Conservation (phyloP, 2,113 vertebrate species). For the Xenopus borealis region DNA sequence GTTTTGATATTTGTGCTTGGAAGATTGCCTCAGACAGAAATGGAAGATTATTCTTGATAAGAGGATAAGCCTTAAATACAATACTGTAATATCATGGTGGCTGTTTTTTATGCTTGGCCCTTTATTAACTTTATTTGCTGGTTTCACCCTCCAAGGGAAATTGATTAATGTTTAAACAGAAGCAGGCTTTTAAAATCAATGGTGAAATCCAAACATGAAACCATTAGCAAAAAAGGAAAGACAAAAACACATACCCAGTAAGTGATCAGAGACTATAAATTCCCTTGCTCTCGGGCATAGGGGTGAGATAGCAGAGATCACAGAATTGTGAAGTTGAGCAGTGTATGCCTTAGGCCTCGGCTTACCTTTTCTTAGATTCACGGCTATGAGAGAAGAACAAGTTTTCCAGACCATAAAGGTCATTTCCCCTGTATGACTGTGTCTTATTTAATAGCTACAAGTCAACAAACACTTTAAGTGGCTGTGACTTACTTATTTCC, state of each 20-base stretch:
- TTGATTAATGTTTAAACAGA: too few relatives aligned
- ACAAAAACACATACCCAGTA: neutral
- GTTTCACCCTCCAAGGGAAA: too few relatives aligned
- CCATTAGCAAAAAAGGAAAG: neutral
- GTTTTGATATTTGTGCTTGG: too few relatives aligned
- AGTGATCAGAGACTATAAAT: neutral
- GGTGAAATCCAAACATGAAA: neutral
- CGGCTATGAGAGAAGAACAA: constrained; percentile 14
- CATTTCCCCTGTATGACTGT: constrained; percentile 23
- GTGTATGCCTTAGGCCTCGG: constrained; percentile 16
- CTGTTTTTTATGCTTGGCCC: too few relatives aligned
- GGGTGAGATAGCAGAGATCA: constrained; percentile 28
- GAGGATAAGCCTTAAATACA: too few relatives aligned
- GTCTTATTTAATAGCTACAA: constrained; percentile 45
- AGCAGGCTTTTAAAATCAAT: too few relatives aligned
- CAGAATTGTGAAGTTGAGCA: constrained; percentile 16
- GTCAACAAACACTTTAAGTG: constrained; percentile 10
- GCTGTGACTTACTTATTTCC: constrained; percentile 14
- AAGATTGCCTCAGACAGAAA: too few relatives aligned
- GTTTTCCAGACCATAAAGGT: constrained; percentile 35
- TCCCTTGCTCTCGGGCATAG: constrained; percentile 2
- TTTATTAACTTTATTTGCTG: too few relatives aligned
- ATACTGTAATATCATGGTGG: too few relatives aligned
- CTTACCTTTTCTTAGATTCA: constrained; percentile 30
- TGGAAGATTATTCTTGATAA: too few relatives aligned